phyloP scores from a whole-genome alignment of 2,797 vertebrate genomes.

The Catharus ustulatus region DNA sequence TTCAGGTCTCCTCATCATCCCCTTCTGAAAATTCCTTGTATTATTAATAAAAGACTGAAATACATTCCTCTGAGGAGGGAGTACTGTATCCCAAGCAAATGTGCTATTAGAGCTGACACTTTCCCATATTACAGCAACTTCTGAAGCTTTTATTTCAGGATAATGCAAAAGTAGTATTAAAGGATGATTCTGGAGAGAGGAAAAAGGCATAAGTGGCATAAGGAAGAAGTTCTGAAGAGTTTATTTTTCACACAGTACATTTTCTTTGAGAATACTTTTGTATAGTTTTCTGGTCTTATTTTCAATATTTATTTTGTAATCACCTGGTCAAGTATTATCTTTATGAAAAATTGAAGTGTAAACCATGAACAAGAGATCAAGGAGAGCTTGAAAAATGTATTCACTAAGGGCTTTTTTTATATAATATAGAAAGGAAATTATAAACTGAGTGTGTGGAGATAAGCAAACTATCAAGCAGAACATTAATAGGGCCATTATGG shows the following conservation, averaged over 20 bases:
- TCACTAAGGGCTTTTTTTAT: neutral
- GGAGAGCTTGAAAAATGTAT: neutral
- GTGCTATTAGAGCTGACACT: neutral
- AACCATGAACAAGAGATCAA: neutral
- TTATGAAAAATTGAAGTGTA: neutral
- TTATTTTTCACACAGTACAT: fast-evolving
- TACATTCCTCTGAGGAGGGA: neutral
- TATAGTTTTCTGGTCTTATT: neutral
- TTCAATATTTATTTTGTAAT: neutral
- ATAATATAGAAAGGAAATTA: neutral
- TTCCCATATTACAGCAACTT: neutral
- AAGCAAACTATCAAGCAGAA: neutral
- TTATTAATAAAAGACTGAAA: slow-evolving; percentile 27
- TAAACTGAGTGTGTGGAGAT: neutral
- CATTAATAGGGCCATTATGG: neutral
- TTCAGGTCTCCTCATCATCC: neutral
- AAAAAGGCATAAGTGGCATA: neutral
- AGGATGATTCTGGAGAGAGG: neutral
- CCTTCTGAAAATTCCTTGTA: neutral
- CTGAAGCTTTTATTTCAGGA: neutral
- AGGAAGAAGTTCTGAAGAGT: neutral
- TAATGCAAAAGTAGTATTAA: neutral
- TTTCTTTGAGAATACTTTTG: neutral
- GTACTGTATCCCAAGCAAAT: neutral
- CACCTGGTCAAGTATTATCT: neutral